Base-by-base conservation (phyloP, 2,113 vertebrate genomes). In the Atlantisia rogersi region DNA sequence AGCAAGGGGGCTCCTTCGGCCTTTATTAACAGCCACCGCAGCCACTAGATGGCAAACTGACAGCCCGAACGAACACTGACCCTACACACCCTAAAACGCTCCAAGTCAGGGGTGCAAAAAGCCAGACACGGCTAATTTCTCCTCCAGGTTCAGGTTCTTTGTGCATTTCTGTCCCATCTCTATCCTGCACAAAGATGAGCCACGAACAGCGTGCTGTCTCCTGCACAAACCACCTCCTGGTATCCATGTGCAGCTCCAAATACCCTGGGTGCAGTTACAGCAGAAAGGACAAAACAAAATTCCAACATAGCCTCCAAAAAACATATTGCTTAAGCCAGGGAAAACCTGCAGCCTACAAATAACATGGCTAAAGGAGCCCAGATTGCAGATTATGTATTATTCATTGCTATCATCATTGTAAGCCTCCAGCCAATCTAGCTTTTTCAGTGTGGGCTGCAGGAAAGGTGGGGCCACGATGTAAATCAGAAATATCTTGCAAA, bases 41-140 rank as follows among this genome's bases (percentile, higher is more conserved):
- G 94, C 96, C 97, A 15, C 97, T 97, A 97, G 97, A 95, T 96
- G 97, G 97, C 97, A 96, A 96, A 86, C 91, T 95, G 91, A 85
- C 55, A 91, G 96, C 46, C 95, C 12, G 19, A 86, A 88, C 75
- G 2, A 82, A 3, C 11, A 1, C 56, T 74, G 89, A 35, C 91
- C 71, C 13, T 11, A 39, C 25, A 8, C 28, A 1, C 60, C 73
- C 40, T 40, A 59, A 20, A 0, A 26, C 8, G 48, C 81, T n/a
- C 46, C 3, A 9, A 62, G 42, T 2, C 44, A 6, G 14, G 68
- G 65, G 55, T 7, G 64, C 82, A 35, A 39, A 60, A 35, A 73
- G 48, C 26, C 44, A 48, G 48, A 48, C 81, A 32, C 5, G 0
- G 8, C 62, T 2, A 16, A 37, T 1, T 37, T 59, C 55, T 44